Evolutionary conservation across 2,888 invertebrate genomes (phyloP), one percentile per base, ranked within the genome.

Genomic region (Eilema sororculum): DNA sequence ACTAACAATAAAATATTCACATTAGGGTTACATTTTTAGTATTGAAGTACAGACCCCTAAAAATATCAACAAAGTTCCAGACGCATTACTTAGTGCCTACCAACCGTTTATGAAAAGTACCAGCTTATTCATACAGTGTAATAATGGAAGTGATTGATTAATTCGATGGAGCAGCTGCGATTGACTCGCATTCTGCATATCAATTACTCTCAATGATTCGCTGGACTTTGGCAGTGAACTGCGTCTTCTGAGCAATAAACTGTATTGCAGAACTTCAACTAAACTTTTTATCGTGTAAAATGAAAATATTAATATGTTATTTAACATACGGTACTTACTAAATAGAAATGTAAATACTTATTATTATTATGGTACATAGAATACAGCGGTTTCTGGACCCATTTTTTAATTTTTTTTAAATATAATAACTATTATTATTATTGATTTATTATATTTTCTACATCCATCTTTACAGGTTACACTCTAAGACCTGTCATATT

Each of bases 141-240:
- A 84, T 85, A 81, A 85, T 83, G 78, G 73, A 74, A 72, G 76
- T 84, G 85, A 86, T 85, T 86, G 82, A 85, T 84, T 83, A 81
- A 85, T 83, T 83, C 83, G 84, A 82, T 81, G 72, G 65, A 76
- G 67, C 77, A 78, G 76, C 76, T 70, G 74, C 71, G 81, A 80
- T 79, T 78, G 74, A 75, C 77, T 74, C 78, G 78, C 80, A 69
- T 82, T 76, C 81, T 79, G 84, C 81, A 86, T 86, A 84, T 84
- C 82, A 86, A 84, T 85, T 80, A 76, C 74, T 77, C 59, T 71
- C 80, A 84, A 83, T 83, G 82, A 78, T 72, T 59, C 65, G 65
- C 68, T 64, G 67, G 52, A 78, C 84, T 84, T 76, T 78, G 77
- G 76, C 84, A 83, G 85, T 75, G 16, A 30, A 58, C 16, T 41